A percentile compares a stretch with the other conserved stretches of the same genome.
These are phyloP conservation scores for Lathamus discolor DNA, from an alignment of 2,113 vertebrate genomes.

Conservation along the genomic window DNA sequence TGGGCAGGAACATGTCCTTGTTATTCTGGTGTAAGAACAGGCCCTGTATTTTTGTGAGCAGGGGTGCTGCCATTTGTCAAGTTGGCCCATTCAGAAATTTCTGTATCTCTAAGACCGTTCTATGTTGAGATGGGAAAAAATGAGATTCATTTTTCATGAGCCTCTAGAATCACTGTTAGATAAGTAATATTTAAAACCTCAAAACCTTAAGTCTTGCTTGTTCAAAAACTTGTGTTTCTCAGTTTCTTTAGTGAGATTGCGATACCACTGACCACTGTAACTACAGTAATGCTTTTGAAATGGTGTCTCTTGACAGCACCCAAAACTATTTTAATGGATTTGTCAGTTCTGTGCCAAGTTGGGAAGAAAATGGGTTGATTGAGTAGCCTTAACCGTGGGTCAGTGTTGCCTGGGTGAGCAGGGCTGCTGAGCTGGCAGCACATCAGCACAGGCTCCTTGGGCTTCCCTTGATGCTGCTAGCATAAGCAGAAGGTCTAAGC, in stretches of 20 bases:
- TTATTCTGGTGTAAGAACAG: not conserved
- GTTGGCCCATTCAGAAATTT: too few species aligned
- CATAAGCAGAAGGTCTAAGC: fast-evolving
- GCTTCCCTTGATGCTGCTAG: not conserved
- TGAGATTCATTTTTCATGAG: not conserved
- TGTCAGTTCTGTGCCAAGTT: not conserved
- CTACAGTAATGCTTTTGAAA: not conserved
- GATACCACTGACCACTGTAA: not conserved
- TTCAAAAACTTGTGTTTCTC: not conserved
- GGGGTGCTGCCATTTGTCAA: not conserved
- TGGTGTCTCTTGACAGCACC: not conserved
- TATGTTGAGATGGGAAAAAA: not conserved
- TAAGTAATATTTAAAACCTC: not conserved
- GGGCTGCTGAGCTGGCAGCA: not conserved
- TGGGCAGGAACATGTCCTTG: not conserved
- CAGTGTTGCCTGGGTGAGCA: not conserved
- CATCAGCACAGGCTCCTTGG: fast-evolving
- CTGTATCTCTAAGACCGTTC: not conserved
- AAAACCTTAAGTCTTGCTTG: not conserved
- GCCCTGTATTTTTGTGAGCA: not conserved
- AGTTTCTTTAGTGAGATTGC: fast-evolving
- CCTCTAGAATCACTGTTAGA: not conserved
- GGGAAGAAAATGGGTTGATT: not conserved
- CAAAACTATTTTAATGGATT: not conserved
- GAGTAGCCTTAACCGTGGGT: fast-evolving